Base-by-base conservation (phyloP, 2,888 invertebrate genomes). In the Rhogogaster chlorosoma region DNA sequence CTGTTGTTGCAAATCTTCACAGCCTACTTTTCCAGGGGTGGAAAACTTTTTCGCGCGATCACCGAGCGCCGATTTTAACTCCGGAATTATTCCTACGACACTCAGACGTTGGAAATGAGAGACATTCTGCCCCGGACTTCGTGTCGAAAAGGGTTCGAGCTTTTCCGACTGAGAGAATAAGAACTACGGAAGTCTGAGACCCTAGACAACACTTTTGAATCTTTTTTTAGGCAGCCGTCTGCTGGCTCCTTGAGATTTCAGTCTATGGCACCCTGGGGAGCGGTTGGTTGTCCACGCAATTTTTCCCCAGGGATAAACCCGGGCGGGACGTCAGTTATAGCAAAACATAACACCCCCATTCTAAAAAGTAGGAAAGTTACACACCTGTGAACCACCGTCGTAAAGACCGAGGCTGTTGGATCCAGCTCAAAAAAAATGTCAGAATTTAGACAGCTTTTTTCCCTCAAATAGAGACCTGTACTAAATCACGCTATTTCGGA, bases 231-330 rank as follows among this genome's bases (percentile, higher is more conserved):
- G 36, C n/a, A 15, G 26, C n/a, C 75, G 22, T 22, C 45, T 45
- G 3, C 18, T 2, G 15, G 26, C 22, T 75, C 45, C 75, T 26
- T 26, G 38, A 10, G 38, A 75, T 45, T 75, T 75, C 45, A 1
- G 18, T 29, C 53, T 53, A 77, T 29, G 18, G 53, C 53, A 77
- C 77, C n/a, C 77, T 10, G 10, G 77, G 77, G 77, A 77, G 29
- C 53, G 53, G 18, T 77, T 53, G 53, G 26, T 49, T 77, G 77
- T 77, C 53, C 77, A 53, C 77, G 77, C 77, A 53, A 77, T 77
- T 77, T 77, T 77, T 77, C 77, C 77, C 77, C 18, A 6, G 49
- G 77, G 49, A 77, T 77, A 29, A 42, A 38, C 42, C 71, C 71
- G 15, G 29, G 36, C 29, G 18, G 26, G 18, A 49, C 53, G 73